Conservation (phyloP, 2,113 vertebrate genomes). For the Pterocles gutturalis region DNA sequence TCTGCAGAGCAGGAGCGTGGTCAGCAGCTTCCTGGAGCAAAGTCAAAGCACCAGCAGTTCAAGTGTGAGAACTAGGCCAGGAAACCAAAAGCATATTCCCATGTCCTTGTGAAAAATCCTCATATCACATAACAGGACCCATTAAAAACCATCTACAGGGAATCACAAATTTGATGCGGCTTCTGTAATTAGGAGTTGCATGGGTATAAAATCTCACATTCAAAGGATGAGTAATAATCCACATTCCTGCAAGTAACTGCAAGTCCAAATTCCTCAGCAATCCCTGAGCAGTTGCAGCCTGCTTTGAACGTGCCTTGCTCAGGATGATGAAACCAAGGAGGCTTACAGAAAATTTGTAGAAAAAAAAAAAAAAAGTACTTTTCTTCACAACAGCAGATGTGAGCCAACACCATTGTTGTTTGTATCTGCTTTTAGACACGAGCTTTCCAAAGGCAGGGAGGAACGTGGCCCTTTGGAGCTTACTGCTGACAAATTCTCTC, state of each 20-base stretch:
- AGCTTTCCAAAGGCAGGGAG: background rate
- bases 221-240: background rate
- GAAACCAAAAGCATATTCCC: background rate
- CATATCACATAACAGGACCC: background rate
- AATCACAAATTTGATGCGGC: background rate
- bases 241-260: conserved; percentile 49
- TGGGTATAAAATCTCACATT: conserved; percentile 10
- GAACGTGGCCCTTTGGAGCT: rapidly evolving
- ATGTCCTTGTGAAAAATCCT: background rate
- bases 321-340: conserved; percentile 40
- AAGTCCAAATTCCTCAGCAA: conserved; percentile 48
- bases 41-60: background rate
- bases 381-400: background rate
- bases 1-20: background rate
- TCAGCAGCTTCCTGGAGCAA: conserved; percentile 12
- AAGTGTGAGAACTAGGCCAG: background rate
- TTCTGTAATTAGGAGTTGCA: background rate
- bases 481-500: rapidly evolving
- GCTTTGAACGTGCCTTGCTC: conserved; percentile 25
- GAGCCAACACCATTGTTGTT: background rate
- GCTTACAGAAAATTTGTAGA: background rate
- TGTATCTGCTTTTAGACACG: background rate
- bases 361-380: background rate
- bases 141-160: background rate
- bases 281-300: conserved; percentile 11